A percentile compares a stretch with the other conserved stretches of the same genome.
Conservation (phyloP, 2,113 vertebrate genomes). For the Callospermophilus lateralis region DNA sequence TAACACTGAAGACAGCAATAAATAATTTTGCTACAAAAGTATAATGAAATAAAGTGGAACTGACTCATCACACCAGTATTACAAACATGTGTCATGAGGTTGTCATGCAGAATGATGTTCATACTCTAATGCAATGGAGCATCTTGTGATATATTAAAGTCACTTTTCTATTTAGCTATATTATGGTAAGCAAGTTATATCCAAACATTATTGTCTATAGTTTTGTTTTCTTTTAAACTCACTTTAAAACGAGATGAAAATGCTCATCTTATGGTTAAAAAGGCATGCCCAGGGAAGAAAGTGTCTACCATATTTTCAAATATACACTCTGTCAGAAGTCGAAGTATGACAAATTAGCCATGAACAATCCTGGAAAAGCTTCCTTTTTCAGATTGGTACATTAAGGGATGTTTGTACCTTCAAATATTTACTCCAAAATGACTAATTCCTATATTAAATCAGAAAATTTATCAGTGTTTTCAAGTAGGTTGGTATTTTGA, state of each 20-base stretch:
- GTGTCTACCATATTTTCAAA: background rate
- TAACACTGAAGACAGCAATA: background rate
- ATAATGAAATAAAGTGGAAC: background rate
- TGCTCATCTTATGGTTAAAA: background rate
- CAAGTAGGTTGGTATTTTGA: background rate
- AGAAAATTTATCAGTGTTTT: background rate
- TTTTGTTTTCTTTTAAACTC: background rate
- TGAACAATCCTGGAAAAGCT: background rate
- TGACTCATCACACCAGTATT: background rate
- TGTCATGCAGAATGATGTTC: background rate
- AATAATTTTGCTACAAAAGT: background rate
- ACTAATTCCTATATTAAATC: background rate
- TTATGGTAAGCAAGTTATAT: background rate
- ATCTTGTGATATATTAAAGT: background rate
- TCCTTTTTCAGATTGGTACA: background rate
- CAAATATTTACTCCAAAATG: background rate
- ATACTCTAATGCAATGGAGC: accelerated
- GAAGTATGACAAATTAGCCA: background rate
- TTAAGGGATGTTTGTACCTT: background rate
- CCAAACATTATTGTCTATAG: background rate
- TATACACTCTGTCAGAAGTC: background rate
- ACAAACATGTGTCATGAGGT: background rate
- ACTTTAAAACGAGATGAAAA: background rate
- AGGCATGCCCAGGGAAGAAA: background rate
- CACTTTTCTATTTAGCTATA: background rate